Conservation (phyloP, 1,140 invertebrate genomes). For the Pachyrhynchus sulphureomaculatus region DNA sequence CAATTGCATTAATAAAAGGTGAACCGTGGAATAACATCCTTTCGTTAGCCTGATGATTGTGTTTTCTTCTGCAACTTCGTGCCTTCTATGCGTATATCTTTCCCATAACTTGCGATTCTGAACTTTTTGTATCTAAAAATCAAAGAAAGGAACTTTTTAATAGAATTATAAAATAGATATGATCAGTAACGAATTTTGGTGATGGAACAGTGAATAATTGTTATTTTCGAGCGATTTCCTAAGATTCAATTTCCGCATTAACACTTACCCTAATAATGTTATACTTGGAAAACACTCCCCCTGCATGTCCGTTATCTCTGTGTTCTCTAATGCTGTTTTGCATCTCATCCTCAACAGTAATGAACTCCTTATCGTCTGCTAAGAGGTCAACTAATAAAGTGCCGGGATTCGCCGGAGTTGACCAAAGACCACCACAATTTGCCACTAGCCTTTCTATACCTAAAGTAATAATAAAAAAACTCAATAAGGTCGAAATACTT, state of each 20-base stretch:
- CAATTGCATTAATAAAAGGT: constrained; percentile 96
- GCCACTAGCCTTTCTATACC: constrained; percentile 58
- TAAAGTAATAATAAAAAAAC: constrained; percentile 42
- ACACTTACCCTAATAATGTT: constrained; percentile 82
- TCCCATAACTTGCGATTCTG: constrained; percentile 94
- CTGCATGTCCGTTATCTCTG: constrained; percentile 87
- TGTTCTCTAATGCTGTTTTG: constrained; percentile 91
- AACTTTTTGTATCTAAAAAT: constrained; percentile 87
- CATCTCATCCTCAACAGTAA: constrained; percentile 90
- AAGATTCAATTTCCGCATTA: too few relatives aligned
- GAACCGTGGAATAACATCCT: constrained; percentile 96
- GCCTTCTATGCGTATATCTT: constrained; percentile 84
- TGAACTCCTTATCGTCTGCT: constrained; percentile 85
- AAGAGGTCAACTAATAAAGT: constrained; percentile 85
- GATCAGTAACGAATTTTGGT: not conserved
- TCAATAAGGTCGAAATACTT: too few relatives aligned
- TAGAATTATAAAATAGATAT: not conserved
- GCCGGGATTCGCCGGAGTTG: constrained; percentile 60
- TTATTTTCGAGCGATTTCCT: too few relatives aligned
- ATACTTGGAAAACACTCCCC: constrained; percentile 88
- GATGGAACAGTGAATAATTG: not conserved
- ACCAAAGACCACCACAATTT: constrained; percentile 54
- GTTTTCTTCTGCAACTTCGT: constrained; percentile 91
- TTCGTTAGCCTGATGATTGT: constrained; percentile 78
- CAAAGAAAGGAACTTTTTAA: constrained; percentile 6